Conservation (phyloP, 2,888 invertebrate species). For the Polietes domitor region DNA sequence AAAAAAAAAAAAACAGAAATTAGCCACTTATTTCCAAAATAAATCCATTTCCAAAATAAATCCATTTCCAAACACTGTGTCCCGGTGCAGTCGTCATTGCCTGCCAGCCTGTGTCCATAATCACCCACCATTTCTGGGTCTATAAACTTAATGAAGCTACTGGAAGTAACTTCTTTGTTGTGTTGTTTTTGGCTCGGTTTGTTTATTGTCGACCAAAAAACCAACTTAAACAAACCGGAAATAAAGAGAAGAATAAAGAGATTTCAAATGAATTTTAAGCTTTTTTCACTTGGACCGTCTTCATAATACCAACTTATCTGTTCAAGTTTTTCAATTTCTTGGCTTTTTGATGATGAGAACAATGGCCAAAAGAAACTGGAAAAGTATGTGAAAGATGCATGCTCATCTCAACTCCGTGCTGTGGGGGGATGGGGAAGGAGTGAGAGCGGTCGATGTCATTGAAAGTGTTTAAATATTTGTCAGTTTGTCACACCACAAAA, state of each 20-base stretch:
- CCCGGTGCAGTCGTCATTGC: no score
- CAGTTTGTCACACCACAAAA: slow-evolving; percentile 5
- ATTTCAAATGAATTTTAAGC: slow-evolving; percentile 11
- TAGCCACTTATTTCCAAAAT: no score
- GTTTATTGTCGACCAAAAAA: background rate
- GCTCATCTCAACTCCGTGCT: background rate
- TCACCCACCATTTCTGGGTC: background rate
- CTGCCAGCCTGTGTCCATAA: background rate
- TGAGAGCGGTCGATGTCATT: background rate
- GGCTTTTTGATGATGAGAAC: background rate
- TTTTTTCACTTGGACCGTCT: background rate
- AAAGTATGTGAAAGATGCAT: slow-evolving; percentile 8
- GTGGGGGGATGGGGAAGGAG: background rate
- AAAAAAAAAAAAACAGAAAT: no score
- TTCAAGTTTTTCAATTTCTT: background rate
- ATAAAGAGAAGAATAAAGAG: background rate
- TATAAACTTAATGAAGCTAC: slow-evolving; percentile 5
- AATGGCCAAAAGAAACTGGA: background rate
- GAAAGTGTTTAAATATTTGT: slow-evolving; percentile 29
- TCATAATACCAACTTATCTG: background rate
- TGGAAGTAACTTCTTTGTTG: background rate
- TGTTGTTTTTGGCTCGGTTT: background rate
- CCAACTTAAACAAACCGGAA: slow-evolving; percentile 17
- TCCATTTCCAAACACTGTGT: no score
- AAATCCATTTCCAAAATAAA: no score